These are phyloP conservation scores for Tapirus indicus DNA, from an alignment of 2,797 vertebrate genomes.

Conservation along the genomic window DNA sequence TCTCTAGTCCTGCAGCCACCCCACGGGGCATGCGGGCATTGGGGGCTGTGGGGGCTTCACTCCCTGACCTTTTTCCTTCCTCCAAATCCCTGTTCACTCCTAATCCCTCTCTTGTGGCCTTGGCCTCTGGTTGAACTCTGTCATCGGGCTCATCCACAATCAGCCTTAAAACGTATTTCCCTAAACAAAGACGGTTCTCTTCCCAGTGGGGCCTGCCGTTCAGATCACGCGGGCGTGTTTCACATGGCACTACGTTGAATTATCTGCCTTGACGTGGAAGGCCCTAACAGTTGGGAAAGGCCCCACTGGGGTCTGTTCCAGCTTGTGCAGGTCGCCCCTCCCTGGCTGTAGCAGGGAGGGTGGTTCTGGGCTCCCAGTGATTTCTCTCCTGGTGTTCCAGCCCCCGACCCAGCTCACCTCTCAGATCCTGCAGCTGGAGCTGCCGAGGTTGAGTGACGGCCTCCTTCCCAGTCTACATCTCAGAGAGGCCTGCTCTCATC, in stretches of 20 bases:
- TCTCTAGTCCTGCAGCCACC: fast-evolving
- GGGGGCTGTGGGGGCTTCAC: not conserved
- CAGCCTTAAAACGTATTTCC: not conserved
- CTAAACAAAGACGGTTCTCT: not conserved
- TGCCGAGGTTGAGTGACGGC: not conserved
- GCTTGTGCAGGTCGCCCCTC: not conserved
- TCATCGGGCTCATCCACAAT: not conserved
- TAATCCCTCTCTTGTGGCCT: not conserved
- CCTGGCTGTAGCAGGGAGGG: not conserved
- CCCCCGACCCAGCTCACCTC: not conserved
- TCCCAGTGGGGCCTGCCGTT: not conserved
- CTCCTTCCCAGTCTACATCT: not conserved
- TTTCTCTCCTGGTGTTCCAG: not conserved
- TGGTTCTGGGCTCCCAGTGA: not conserved
- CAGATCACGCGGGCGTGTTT: not conserved
- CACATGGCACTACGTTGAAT: fast-evolving
- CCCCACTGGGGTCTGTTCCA: not conserved
- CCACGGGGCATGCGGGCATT: fast-evolving
- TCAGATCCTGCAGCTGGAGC: not conserved
- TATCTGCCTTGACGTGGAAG: not conserved
- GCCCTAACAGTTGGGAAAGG: not conserved
- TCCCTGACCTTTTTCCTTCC: not conserved
- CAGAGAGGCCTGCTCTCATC: not conserved
- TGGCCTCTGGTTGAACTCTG: not conserved
- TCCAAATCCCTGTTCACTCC: not conserved